Evolutionary conservation across 1,140 invertebrate species (phyloP), one percentile per base, ranked within the genome.

Genomic region (Calosoma granatense): DNA sequence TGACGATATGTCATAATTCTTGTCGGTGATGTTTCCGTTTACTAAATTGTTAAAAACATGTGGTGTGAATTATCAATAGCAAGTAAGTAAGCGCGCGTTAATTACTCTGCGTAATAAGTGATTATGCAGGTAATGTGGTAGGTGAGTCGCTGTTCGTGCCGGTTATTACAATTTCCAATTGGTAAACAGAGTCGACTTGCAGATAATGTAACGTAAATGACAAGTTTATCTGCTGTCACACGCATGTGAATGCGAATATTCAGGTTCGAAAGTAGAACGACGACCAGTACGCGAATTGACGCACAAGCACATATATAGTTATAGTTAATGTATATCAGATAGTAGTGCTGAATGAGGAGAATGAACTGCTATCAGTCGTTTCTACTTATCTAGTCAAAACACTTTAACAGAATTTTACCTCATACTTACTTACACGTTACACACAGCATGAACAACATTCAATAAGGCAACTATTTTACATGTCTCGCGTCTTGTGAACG

Each of bases 1-100:
- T 47, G 41, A 47, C 15, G 41, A 47, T 47, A 9, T 47, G 41
- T 47, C 41, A 47, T 47, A 6, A 47, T 47, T 47, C 15, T 47
- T 47, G 3, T 9, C 4, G 15, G 6, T 17, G 9, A 47, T 6
- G 26, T 47, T 12, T 47, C 9, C 41, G 17, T 47, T 47, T 47
- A 30, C n/a, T n/a, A n/a, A n/a, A n/a, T n/a, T n/a, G n/a, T n/a
- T n/a, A n/a, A n/a, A n/a, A n/a, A n/a, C n/a, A n/a, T n/a, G n/a
- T n/a, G n/a, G n/a, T n/a, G n/a, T n/a, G n/a, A n/a, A n/a, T n/a
- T n/a, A n/a, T n/a, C n/a, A n/a, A n/a, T n/a, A n/a, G n/a, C n/a
- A n/a, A n/a, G n/a, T n/a, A n/a, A n/a, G n/a, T n/a, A n/a, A n/a
- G n/a, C n/a, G n/a, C n/a, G n/a, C n/a, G n/a, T n/a, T n/a, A n/a